Percentiles rank a stretch among this genome's conserved stretches.
phyloP scores from a whole-genome alignment of 2,113 vertebrate genomes.

The Brevimyrus niger region DNA sequence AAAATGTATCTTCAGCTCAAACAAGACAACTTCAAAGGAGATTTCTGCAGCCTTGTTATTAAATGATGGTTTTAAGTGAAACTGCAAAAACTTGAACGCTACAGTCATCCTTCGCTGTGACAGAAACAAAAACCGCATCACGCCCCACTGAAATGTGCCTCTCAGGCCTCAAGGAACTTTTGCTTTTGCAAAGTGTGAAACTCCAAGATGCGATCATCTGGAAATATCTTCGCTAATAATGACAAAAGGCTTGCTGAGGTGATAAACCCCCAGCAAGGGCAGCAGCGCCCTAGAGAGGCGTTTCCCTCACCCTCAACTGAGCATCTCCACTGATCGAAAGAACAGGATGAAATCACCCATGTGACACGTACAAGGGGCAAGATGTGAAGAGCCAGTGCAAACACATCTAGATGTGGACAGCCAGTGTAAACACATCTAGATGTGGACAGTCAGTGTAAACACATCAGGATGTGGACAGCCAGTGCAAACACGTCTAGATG shows the following conservation, averaged over 20 bases:
- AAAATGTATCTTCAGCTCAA: background rate
- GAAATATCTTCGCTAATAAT: background rate
- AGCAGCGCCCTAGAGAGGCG: background rate
- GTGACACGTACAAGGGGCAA: background rate
- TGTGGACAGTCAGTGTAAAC: background rate
- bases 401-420: background rate
- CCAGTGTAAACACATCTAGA: background rate
- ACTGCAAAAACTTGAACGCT: background rate
- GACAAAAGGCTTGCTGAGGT: background rate
- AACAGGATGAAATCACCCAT: background rate
- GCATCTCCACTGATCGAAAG: background rate
- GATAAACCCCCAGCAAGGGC: background rate
- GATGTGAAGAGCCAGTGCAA: background rate
- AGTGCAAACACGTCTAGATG: background rate
- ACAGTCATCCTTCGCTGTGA: background rate
- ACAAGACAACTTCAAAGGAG: background rate
- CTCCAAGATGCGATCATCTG: conserved; percentile 5
- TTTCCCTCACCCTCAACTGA: background rate
- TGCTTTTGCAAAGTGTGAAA: conserved; percentile 3
- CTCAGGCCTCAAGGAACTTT: background rate
- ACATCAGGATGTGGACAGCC: background rate
- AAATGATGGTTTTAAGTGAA: background rate
- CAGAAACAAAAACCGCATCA: background rate
- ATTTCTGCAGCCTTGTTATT: background rate
- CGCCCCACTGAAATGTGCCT: background rate